Evolutionary conservation across 2,113 vertebrate species (phyloP), one percentile per base, ranked within the genome.

Genomic region (Phalacrocorax pelagicus): DNA sequence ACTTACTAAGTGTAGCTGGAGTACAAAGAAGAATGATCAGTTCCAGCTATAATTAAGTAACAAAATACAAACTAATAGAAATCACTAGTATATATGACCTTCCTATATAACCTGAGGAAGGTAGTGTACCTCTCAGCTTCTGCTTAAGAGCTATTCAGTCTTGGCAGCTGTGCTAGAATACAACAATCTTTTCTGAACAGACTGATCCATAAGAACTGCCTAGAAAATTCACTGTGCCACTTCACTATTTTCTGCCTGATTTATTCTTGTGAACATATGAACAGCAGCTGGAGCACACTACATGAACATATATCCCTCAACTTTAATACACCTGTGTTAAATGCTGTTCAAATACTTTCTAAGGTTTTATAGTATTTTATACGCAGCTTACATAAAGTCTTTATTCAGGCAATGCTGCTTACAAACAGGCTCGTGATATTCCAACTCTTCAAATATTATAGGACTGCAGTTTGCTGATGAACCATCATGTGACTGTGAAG

Each of bases 401-500:
- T 98, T 98, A 95, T 98, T 97, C 63, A 97, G 82, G 95, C 98
- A 99, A 96, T 99, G 99, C 67, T 98, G 99, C 95, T 98, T 98
- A 97, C 99, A 99, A 89, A 99, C 96, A 17, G 99, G 99, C 69
- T 99, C 99, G 1, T 99, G 99, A 95, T 99, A 99, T 74, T 99
- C 99, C 62, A 99, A 87, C 95, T 99, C 99, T 95, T 99, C 99
- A 94, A 99, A 99, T 79, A 99, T 98, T 78, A 99, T 98, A 5
- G 99, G 99, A 67, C 99, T 99, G 72, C 99, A 98, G 42, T 99
- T 99, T 2, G 99, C 85, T 5, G 99, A 99, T 22, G 99, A 99
- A 66, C 99, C 98, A 6, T 99, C 99, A 3, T 99, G 99, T 2
- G 99, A 99, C 94, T 99, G 99, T 6, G 99, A 99, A 9, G 99